Percentiles rank a stretch among this genome's conserved stretches.
Evolutionary conservation across 2,888 invertebrate genomes (phyloP).

Genomic region (Eupithecia insigniata): DNA sequence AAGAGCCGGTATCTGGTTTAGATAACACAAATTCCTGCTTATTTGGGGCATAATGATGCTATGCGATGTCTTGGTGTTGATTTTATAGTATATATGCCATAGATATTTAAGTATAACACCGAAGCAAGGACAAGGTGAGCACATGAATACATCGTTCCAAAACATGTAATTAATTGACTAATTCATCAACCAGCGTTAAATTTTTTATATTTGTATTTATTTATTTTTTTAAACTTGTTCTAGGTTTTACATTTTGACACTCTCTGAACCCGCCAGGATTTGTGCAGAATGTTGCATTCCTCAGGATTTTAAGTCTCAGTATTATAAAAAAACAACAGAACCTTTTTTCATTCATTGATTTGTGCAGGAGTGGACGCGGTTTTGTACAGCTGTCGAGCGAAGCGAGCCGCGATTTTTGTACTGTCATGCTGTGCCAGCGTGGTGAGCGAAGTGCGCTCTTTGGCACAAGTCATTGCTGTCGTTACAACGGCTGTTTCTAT

Average conservation of each 20-base stretch:
- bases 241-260: too few relatives aligned
- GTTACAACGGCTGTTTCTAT: too few relatives aligned
- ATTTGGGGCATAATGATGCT: not conserved
- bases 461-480: not conserved
- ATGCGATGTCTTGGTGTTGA: not conserved
- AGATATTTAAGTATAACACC: not conserved
- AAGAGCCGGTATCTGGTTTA: too few relatives aligned
- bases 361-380: not conserved
- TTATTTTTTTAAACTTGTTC: too few relatives aligned
- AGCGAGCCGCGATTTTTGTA: not conserved
- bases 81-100: not conserved
- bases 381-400: not conserved
- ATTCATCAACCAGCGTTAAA: not conserved
- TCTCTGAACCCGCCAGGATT: too few relatives aligned
- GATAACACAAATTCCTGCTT: too few relatives aligned
- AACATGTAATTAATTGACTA: not conserved
- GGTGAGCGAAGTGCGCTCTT: not conserved
- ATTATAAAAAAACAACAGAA: not conserved
- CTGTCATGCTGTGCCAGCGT: not conserved
- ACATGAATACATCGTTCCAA: not conserved
- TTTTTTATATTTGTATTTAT: not conserved
- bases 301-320: not conserved
- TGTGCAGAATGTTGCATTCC: too few relatives aligned
- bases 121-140: not conserved
- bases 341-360: not conserved